These are phyloP conservation scores for Acropora yongei DNA, from an alignment of 64 coral and sea anemone species.

Conservation along the genomic window DNA sequence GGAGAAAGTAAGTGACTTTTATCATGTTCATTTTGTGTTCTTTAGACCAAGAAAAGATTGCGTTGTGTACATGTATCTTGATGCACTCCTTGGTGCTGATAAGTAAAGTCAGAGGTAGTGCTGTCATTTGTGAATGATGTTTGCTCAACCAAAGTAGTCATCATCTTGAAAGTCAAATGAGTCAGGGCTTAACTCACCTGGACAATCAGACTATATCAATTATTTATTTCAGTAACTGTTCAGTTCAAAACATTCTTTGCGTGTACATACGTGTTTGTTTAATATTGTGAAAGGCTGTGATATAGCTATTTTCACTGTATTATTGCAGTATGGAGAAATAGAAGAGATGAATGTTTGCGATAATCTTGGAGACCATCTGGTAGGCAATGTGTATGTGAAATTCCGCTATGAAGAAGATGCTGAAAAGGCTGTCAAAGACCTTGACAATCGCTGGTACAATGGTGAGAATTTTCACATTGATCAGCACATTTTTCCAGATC, in stretches of 20 bases:
- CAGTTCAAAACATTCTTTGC: too few species aligned
- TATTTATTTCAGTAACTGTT: too few species aligned
- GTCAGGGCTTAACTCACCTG: too few species aligned
- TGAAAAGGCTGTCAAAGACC: constrained; percentile 91
- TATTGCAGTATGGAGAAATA: constrained; percentile 94
- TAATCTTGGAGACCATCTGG: constrained; percentile 98
- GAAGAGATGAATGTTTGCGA: constrained; percentile 99
- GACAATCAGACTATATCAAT: too few species aligned
- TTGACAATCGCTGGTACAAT: constrained; percentile 99
- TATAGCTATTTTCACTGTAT: not conserved
- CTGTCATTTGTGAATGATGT: too few species aligned
- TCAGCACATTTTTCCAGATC: too few species aligned
- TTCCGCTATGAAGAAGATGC: constrained; percentile 99
- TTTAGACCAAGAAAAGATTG: too few species aligned
- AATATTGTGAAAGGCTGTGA: not conserved
- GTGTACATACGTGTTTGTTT: not conserved
- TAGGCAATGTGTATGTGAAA: constrained; percentile 99
- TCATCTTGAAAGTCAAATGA: too few species aligned
- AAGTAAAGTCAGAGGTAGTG: too few species aligned
- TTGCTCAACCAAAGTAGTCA: too few species aligned
- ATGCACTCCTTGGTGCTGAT: too few species aligned
- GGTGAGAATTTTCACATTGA: constrained; percentile 49
- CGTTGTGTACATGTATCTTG: too few species aligned
- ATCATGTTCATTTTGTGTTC: not conserved
- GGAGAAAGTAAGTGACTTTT: constrained; percentile 33